These are phyloP conservation scores for Lacanobia wlatinum DNA, from an alignment of 2,888 invertebrate species.

Conservation along the genomic window DNA sequence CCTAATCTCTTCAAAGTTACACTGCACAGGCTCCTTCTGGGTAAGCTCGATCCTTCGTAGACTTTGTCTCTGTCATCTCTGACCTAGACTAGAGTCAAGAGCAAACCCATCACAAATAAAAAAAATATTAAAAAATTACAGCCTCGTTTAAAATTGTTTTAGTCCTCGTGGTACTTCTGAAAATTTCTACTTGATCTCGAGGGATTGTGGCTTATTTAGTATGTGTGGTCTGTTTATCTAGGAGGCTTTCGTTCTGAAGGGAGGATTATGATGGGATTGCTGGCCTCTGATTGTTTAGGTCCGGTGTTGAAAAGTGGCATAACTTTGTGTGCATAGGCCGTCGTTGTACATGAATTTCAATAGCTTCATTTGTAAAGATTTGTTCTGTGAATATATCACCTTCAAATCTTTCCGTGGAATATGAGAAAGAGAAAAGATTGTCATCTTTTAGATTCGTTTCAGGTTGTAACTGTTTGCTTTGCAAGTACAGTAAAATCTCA, in stretches of 20 bases:
- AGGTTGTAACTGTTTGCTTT: no score
- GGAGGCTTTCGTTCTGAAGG: conserved; percentile 32
- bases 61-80: no score
- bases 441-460: no score
- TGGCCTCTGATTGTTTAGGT: conserved; percentile 54
- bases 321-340: conserved; percentile 15
- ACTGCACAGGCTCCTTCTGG: no score
- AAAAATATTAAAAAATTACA: no score
- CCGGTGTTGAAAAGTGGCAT: conserved; percentile 8
- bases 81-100: no score
- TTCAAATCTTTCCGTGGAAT: background rate
- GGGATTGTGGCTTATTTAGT: conserved; percentile 20
- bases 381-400: background rate
- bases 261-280: conserved; percentile 50
- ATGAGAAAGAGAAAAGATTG: no score
- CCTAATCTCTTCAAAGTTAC: no score
- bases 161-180: conserved; percentile 14
- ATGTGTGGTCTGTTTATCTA: conserved; percentile 39
- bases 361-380: conserved; percentile 23
- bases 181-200: background rate
- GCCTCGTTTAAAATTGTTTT: no score
- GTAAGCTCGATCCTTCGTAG: no score
- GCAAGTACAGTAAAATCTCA: no score
- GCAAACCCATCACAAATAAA: no score
- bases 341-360: conserved; percentile 9